Percentiles rank a stretch among this genome's conserved stretches.
Evolutionary conservation across 1,140 invertebrate genomes (phyloP).

Genomic region (Camponotus floridanus): DNA sequence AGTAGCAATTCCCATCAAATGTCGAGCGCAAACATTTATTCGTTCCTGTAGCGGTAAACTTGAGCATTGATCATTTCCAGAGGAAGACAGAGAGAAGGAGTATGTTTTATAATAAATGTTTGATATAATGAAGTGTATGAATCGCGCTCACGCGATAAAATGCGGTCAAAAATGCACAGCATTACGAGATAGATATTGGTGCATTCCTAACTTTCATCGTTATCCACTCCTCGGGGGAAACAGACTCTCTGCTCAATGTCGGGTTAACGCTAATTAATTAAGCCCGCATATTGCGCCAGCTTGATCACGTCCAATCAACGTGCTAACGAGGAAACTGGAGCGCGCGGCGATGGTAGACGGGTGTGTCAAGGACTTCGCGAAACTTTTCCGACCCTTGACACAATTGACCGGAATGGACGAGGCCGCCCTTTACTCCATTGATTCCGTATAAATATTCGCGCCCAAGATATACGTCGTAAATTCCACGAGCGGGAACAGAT

Average conservation of each 20-base stretch:
- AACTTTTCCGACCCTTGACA: constrained; percentile 62
- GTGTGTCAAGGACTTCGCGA: constrained; percentile 53
- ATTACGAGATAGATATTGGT: constrained; percentile 43
- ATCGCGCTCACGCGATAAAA: not conserved
- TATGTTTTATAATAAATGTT: constrained; percentile 12
- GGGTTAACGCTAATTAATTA: constrained; percentile 62
- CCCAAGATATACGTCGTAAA: constrained; percentile 60
- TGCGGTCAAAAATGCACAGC: constrained; percentile 24
- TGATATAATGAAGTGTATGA: constrained; percentile 6
- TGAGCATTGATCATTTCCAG: not conserved
- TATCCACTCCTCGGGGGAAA: constrained; percentile 39
- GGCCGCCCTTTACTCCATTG: constrained; percentile 4
- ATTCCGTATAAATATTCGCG: constrained; percentile 20
- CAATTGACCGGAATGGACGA: constrained; percentile 53
- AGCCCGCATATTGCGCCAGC: constrained; percentile 61
- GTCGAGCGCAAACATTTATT: constrained; percentile 10
- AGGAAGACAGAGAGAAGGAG: too few species aligned
- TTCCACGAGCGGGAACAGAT: constrained; percentile 53
- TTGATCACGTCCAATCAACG: constrained; percentile 62
- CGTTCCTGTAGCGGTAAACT: not conserved
- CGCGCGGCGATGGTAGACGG: constrained; percentile 31
- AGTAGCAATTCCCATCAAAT: not conserved
- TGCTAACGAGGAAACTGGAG: constrained; percentile 61
- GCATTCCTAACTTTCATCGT: constrained; percentile 58
- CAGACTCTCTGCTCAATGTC: constrained; percentile 21